Percentiles rank a stretch among this genome's conserved stretches.
Evolutionary conservation across 2,797 vertebrate genomes (phyloP).

Genomic region (Periophthalmus magnuspinnatus): DNA sequence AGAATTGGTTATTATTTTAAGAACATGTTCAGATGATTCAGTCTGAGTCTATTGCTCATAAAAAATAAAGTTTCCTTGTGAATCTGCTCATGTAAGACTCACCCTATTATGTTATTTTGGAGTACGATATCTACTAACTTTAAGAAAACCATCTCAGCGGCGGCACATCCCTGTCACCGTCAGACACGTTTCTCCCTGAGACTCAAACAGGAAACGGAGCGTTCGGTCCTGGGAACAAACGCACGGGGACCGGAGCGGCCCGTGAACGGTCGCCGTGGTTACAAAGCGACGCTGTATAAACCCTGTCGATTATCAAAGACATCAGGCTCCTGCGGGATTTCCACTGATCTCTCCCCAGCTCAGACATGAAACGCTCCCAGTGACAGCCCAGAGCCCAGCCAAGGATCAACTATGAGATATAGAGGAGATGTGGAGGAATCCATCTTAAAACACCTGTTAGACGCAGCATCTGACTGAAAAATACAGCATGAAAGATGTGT

Average conservation of each 20-base stretch:
- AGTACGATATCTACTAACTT: slow-evolving; percentile 11
- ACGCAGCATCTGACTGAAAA: slow-evolving; percentile 33
- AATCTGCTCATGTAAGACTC: slow-evolving; percentile 48
- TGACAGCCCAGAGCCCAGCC: slow-evolving; percentile 76
- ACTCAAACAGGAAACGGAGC: slow-evolving; percentile 72
- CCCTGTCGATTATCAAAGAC: slow-evolving; percentile 78
- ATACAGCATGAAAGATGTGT: not conserved
- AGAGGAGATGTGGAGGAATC: slow-evolving; percentile 2
- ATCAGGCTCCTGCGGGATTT: slow-evolving; percentile 67
- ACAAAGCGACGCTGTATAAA: slow-evolving; percentile 69
- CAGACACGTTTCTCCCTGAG: slow-evolving; percentile 63
- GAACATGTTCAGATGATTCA: not conserved
- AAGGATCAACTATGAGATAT: slow-evolving; percentile 49
- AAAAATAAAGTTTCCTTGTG: slow-evolving; percentile 31
- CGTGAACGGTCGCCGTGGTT: slow-evolving; percentile 64
- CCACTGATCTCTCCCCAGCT: slow-evolving; percentile 76
- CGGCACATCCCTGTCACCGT: slow-evolving; percentile 51
- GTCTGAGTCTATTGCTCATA: not conserved
- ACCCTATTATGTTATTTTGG: slow-evolving; percentile 33
- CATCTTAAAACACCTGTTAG: slow-evolving; percentile 63
- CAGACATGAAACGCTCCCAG: slow-evolving; percentile 74
- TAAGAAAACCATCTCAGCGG: slow-evolving; percentile 55
- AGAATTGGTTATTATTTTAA: not conserved
- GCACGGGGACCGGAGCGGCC: slow-evolving; percentile 67
- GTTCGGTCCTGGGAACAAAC: slow-evolving; percentile 67